Conservation (phyloP, 2,888 invertebrate species). For the Harpagoxenus sublaevis region DNA sequence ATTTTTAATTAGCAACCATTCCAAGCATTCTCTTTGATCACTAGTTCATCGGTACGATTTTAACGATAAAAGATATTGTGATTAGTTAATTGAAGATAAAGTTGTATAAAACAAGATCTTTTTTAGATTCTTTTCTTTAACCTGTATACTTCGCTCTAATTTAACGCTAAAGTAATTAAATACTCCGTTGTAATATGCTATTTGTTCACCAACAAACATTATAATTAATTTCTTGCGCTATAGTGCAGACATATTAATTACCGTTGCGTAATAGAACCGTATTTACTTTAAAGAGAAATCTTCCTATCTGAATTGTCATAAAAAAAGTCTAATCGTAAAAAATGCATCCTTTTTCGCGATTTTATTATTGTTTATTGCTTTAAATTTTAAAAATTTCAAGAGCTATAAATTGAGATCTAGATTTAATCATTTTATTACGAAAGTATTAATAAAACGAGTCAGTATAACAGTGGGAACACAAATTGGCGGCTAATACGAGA, state of each 20-base stretch:
- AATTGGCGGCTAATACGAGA: conserved; percentile 7
- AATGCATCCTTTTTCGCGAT: not conserved
- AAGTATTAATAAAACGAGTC: conserved; percentile 14
- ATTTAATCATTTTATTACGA: conserved; percentile 43
- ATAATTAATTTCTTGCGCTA: conserved; percentile 19
- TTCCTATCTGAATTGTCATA: not conserved
- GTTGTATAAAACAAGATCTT: not conserved
- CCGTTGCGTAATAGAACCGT: not conserved
- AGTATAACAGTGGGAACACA: not conserved
- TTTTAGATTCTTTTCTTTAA: not conserved
- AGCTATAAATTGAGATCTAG: not conserved
- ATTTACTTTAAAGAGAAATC: not conserved
- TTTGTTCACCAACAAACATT: not conserved
- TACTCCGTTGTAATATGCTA: not conserved
- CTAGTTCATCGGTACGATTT: not conserved
- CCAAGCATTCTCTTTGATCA: conserved; percentile 33
- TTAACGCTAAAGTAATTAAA: conserved; percentile 24
- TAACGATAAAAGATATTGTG: not conserved
- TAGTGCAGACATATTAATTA: not conserved
- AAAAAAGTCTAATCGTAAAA: not conserved
- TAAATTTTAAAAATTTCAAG: not conserved
- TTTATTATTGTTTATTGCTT: not conserved
- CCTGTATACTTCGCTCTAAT: not conserved
- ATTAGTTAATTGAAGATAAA: conserved; percentile 29
- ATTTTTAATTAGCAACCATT: conserved; percentile 32